Conservation (phyloP, 92 coral and sea anemone genomes). For the Zoanthus solanderi region DNA sequence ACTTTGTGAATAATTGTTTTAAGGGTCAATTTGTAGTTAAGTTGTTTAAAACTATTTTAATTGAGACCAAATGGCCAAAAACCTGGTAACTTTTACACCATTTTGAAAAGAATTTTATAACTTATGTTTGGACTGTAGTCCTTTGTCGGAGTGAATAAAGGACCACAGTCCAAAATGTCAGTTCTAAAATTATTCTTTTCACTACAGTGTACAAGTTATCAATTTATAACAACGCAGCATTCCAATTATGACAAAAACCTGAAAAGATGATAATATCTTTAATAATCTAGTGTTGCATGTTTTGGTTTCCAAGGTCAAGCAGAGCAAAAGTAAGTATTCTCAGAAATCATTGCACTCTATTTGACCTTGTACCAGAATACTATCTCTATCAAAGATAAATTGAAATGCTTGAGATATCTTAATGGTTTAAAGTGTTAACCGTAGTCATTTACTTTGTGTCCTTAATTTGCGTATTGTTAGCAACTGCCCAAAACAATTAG, state of each 20-base stretch:
- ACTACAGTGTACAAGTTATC: not conserved
- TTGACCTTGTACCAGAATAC: not conserved
- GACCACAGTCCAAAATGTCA: no score
- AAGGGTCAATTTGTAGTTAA: no score
- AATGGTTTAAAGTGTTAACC: constrained; percentile 27
- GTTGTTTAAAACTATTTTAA: no score
- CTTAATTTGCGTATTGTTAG: constrained; percentile 11
- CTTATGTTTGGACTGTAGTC: no score
- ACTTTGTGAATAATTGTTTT: no score
- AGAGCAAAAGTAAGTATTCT: not conserved
- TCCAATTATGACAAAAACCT: not conserved
- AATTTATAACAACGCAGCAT: no score
- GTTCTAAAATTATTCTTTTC: no score
- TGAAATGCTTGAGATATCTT: constrained; percentile 10
- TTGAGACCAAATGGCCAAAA: no score
- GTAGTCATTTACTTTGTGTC: not conserved
- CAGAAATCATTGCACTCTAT: not conserved
- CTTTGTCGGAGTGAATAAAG: no score
- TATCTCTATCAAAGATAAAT: not conserved
- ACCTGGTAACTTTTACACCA: no score
- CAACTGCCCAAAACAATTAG: not conserved
- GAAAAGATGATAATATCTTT: not conserved
- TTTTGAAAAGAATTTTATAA: no score
- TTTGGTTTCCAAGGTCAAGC: not conserved
- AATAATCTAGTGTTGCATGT: not conserved